These are phyloP conservation scores for Chelon auratus DNA, from an alignment of 2,797 vertebrate genomes.

Conservation along the genomic window DNA sequence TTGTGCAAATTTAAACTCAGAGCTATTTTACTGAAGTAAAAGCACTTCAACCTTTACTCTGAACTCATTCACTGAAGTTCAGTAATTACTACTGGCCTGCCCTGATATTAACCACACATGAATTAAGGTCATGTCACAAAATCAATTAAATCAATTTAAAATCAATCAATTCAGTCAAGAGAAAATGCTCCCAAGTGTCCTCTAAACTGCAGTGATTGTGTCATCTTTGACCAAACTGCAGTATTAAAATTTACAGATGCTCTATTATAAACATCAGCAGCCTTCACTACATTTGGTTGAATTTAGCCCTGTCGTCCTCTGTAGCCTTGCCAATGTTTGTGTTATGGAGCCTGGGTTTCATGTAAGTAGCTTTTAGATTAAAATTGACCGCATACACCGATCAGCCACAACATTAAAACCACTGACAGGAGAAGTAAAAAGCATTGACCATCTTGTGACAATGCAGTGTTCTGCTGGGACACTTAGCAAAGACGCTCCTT, in stretches of 20 bases:
- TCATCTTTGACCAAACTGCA: conserved; percentile 35
- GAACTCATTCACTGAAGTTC: conserved; percentile 31
- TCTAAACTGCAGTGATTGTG: conserved; percentile 38
- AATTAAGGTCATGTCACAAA: conserved; percentile 44
- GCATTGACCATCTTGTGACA: no score
- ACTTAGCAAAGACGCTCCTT: no score
- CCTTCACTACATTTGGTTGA: conserved; percentile 4
- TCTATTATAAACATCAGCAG: neutral
- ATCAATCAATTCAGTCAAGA: conserved; percentile 38
- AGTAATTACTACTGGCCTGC: conserved; percentile 45
- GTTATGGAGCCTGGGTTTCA: conserved; percentile 4
- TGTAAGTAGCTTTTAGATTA: no score
- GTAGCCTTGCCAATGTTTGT: neutral
- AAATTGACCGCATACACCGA: no score
- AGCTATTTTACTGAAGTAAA: conserved; percentile 11
- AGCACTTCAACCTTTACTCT: conserved; percentile 28
- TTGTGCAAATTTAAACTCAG: conserved; percentile 17
- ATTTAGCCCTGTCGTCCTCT: neutral
- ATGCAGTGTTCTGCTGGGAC: no score
- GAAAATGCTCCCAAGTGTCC: conserved; percentile 34
- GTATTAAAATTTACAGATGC: neutral
- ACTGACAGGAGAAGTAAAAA: no score
- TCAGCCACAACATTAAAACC: no score
- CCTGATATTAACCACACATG: conserved; percentile 36
- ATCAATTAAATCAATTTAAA: conserved; percentile 48